A percentile compares a stretch with the other conserved stretches of the same genome.
Conservation (phyloP, 2,888 invertebrate species). For the Microplitis manilae region DNA sequence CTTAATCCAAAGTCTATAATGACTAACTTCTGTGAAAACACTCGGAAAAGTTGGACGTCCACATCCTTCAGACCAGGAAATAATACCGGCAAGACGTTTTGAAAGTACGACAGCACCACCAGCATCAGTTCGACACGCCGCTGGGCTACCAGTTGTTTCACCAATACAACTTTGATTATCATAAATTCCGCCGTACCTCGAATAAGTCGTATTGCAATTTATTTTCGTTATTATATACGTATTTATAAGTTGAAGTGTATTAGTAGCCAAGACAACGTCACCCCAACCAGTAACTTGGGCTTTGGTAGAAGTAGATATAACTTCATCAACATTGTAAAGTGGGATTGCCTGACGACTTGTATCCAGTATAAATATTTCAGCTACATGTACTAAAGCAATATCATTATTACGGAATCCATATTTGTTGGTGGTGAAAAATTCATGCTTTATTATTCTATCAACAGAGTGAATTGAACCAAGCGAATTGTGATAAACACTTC, state of each 20-base stretch:
- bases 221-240: conserved; percentile 74
- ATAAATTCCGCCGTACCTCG: conserved; percentile 47
- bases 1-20: conserved; percentile 70
- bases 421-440: conserved; percentile 44
- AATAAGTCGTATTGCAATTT: conserved; percentile 73
- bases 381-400: conserved; percentile 74
- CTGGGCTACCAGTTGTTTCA: conserved; percentile 73
- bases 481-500: conserved; percentile 72
- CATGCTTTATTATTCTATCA: not conserved
- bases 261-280: not conserved
- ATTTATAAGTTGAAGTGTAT: conserved; percentile 72
- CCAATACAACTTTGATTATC: conserved; percentile 75
- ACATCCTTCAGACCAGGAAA: conserved; percentile 74
- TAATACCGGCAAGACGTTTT: conserved; percentile 56
- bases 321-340: conserved; percentile 66
- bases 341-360: conserved; percentile 70
- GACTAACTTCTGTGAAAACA: conserved; percentile 73
- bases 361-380: conserved; percentile 70
- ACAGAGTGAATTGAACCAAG: conserved; percentile 8
- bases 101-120: conserved; percentile 58
- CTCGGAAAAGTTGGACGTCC: conserved; percentile 71
- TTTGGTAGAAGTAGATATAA: conserved; percentile 22
- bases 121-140: conserved; percentile 61
- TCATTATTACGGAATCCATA: conserved; percentile 66
- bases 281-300: conserved; percentile 59